Percentiles rank a stretch among this genome's conserved stretches.
Conservation (phyloP, 2,888 invertebrate species). For the Apantesis nais region DNA sequence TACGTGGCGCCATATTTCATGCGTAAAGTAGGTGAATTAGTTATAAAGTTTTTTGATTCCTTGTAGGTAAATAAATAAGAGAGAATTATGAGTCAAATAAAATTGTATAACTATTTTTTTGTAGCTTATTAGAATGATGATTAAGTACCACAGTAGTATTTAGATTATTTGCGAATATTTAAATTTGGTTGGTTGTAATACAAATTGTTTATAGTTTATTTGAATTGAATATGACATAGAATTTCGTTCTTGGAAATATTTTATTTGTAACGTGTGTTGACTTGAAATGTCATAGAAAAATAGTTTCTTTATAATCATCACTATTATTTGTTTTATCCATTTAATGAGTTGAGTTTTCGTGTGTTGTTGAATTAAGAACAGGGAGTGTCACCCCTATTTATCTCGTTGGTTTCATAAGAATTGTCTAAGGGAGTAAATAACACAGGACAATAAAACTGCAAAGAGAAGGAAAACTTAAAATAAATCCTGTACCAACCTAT, state of each 20-base stretch:
- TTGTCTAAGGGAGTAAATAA: too few relatives aligned
- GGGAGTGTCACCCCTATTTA: too few relatives aligned
- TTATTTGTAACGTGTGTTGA: constrained; percentile 6
- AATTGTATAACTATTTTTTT: constrained; percentile 25
- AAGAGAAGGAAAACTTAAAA: too few relatives aligned
- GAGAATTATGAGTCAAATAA: constrained; percentile 33
- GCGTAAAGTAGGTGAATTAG: constrained; percentile 32
- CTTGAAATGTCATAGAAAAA: not conserved
- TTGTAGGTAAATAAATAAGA: constrained; percentile 26
- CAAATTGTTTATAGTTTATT: constrained; percentile 19
- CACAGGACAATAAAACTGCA: too few relatives aligned
- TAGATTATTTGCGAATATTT: constrained; percentile 26
- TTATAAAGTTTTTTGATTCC: constrained; percentile 28
- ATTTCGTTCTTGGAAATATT: not conserved
- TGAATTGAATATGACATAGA: constrained; percentile 1
- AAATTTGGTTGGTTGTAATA: constrained; percentile 17
- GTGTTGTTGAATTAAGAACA: too few relatives aligned
- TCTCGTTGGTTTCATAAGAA: too few relatives aligned
- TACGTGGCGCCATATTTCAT: constrained; percentile 37
- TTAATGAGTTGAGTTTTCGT: not conserved
- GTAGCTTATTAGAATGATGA: constrained; percentile 33
- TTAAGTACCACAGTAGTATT: constrained; percentile 26
- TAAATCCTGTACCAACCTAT: too few relatives aligned
- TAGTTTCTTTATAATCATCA: not conserved
- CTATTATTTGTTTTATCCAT: not conserved